These are phyloP conservation scores for Sinhomidia bicolor DNA, from an alignment of 2,888 invertebrate genomes.

Conservation along the genomic window DNA sequence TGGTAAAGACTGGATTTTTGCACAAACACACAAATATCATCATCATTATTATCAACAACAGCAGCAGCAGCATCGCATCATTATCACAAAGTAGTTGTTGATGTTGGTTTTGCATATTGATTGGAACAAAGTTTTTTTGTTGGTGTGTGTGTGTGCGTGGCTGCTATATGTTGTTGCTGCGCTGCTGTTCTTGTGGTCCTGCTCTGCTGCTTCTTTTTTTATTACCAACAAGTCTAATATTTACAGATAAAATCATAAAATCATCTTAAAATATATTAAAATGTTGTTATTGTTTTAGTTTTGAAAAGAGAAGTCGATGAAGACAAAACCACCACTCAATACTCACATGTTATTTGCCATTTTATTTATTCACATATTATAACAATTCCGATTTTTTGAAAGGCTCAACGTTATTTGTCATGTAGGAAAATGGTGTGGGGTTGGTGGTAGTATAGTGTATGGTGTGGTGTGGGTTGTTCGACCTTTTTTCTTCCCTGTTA, in stretches of 20 bases:
- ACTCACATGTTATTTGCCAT: neutral
- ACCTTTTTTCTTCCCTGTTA: conserved; percentile 24
- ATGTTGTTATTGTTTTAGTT: conserved; percentile 46
- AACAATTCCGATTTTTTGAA: neutral
- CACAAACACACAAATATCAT: neutral
- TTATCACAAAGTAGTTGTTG: conserved; percentile 1
- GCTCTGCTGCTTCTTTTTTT: conserved; percentile 25
- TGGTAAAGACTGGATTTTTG: conserved; percentile 28
- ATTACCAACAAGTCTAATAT: conserved; percentile 27
- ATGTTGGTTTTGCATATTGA: conserved; percentile 11
- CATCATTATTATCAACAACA: neutral
- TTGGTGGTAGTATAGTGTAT: neutral
- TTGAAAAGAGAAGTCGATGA: conserved; percentile 13
- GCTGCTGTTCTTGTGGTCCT: conserved; percentile 18
- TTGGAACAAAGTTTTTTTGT: conserved; percentile 28
- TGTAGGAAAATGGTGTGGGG: neutral
- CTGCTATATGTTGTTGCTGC: too few relatives aligned
- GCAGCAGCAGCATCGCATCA: neutral
- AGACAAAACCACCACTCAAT: too few relatives aligned
- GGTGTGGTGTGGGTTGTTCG: conserved; percentile 6
- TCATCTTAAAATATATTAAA: conserved; percentile 50
- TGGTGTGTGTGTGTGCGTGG: neutral
- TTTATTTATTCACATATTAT: neutral
- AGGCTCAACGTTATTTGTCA: conserved; percentile 11
- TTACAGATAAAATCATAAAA: conserved; percentile 59